These are phyloP conservation scores for Disparrhopalites patrizii DNA, from an alignment of 2,888 invertebrate species.

Conservation along the genomic window DNA sequence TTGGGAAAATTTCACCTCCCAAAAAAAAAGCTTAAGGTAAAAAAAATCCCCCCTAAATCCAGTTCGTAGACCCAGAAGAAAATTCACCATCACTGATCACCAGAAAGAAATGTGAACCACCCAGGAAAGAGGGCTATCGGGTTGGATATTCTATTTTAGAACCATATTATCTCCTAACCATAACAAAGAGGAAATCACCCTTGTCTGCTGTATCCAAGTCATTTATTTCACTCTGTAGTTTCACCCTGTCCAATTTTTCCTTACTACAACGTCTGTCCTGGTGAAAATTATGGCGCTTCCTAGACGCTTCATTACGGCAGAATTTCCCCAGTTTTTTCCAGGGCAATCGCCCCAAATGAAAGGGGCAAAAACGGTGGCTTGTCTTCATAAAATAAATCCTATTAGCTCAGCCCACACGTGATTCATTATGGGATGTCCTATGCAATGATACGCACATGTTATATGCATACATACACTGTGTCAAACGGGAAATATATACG, in stretches of 20 bases:
- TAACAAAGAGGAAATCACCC: slow-evolving; percentile 1
- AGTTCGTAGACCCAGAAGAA: no score
- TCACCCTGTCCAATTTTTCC: no score
- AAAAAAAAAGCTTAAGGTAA: no score
- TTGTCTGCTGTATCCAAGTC: slow-evolving; percentile 3
- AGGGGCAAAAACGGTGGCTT: neutral
- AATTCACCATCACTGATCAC: no score
- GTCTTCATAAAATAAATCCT: slow-evolving; percentile 6
- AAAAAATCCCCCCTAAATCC: no score
- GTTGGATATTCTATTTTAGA: neutral
- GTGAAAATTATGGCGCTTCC: slow-evolving; percentile 4
- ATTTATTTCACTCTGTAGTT: slow-evolving; percentile 4
- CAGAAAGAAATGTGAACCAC: no score
- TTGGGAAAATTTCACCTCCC: no score
- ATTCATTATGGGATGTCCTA: no score
- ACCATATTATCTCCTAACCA: slow-evolving; percentile 4
- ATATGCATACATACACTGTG: no score
- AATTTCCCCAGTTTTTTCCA: neutral
- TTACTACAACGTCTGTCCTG: neutral
- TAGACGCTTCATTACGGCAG: slow-evolving; percentile 3
- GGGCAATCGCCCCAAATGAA: neutral
- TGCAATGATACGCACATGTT: no score
- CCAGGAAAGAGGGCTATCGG: neutral
- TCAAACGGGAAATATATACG: no score
- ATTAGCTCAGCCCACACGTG: neutral